phyloP scores from a whole-genome alignment of 2,113 vertebrate genomes.

The Xiphophorus hellerii region DNA sequence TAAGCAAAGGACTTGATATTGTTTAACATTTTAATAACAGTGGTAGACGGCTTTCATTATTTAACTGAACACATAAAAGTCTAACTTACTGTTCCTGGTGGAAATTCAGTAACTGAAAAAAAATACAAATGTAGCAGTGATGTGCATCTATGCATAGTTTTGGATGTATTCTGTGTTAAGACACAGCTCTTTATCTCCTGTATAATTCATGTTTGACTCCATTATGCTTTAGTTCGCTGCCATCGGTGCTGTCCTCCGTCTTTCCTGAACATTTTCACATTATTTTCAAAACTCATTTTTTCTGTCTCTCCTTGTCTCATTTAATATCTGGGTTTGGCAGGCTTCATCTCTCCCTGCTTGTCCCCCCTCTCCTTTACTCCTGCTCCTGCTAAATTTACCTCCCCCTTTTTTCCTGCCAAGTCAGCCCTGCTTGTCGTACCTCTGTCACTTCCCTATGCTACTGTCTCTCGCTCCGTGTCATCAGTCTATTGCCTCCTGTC shows the following conservation, averaged over 20 bases:
- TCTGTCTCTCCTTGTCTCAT: conserved; percentile 7
- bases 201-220: conserved; percentile 12
- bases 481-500: conserved; percentile 14
- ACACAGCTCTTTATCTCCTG: background rate
- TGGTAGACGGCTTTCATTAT: background rate
- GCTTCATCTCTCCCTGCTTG: conserved; percentile 9
- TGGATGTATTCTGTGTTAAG: background rate
- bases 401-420: conserved; percentile 6
- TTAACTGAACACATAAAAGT: background rate
- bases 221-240: background rate
- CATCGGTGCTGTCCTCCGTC: background rate
- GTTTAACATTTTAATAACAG: background rate
- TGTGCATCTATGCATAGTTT: background rate
- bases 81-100: background rate
- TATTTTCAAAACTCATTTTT: conserved; percentile 14
- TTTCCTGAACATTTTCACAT: background rate
- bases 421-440: conserved; percentile 9
- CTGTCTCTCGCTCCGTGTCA: conserved; percentile 4
- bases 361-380: conserved; percentile 11
- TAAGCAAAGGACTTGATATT: background rate
- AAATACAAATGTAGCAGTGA: background rate
- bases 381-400: conserved; percentile 28
- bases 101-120: background rate
- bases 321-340: conserved; percentile 14
- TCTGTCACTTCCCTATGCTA: conserved; percentile 17